A percentile compares a stretch with the other conserved stretches of the same genome.
phyloP scores from a whole-genome alignment of 2,113 vertebrate genomes.

The Cichladusa arquata region DNA sequence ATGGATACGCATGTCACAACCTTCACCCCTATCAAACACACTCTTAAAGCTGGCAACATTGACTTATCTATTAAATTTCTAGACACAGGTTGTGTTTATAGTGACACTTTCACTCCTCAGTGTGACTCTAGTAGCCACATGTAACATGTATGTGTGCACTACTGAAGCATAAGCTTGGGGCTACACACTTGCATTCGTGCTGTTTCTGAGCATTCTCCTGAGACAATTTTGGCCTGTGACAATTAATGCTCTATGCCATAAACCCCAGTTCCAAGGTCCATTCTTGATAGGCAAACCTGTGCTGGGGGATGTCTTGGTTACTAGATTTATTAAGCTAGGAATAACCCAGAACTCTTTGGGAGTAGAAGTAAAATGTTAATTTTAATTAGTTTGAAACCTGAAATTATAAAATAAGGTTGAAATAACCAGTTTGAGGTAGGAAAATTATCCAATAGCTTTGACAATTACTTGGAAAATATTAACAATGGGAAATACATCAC shows the following conservation, averaged over 20 bases:
- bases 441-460: neutral
- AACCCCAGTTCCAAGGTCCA: neutral
- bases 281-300: accelerated
- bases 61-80: neutral
- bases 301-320: neutral
- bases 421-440: neutral
- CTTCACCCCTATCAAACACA: neutral
- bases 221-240: neutral
- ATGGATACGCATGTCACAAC: accelerated
- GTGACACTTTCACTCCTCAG: neutral
- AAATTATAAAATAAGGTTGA: neutral
- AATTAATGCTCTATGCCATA: neutral
- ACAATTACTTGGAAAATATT: neutral
- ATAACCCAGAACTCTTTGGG: neutral
- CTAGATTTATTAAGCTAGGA: neutral
- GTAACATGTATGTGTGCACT: neutral
- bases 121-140: neutral
- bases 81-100: neutral
- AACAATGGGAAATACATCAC: neutral
- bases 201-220: neutral
- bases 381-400: neutral
- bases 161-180: neutral
- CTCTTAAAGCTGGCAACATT: accelerated
- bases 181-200: accelerated
- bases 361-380: neutral